These are phyloP conservation scores for Bibio marci DNA, from an alignment of 2,888 invertebrate genomes.

Conservation along the genomic window DNA sequence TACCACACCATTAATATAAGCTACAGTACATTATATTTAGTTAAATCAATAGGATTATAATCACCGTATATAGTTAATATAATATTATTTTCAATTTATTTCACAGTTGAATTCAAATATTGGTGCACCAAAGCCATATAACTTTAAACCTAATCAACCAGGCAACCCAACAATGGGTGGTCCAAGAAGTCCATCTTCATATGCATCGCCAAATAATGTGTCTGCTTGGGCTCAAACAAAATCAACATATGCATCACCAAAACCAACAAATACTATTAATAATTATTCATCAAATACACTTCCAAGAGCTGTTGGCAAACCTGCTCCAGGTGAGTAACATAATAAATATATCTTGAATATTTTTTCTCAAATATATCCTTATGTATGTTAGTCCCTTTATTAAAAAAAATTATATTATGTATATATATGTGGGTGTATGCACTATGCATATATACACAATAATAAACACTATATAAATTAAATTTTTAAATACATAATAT, in stretches of 20 bases:
- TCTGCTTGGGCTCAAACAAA: slow-evolving; percentile 11
- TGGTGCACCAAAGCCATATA: slow-evolving; percentile 25
- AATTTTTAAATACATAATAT: not conserved
- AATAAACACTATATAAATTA: not conserved
- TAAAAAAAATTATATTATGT: no score
- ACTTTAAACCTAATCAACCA: slow-evolving; percentile 12
- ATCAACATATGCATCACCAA: slow-evolving; percentile 4
- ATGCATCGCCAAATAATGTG: slow-evolving; percentile 21
- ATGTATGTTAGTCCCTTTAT: no score
- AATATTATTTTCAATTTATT: slow-evolving; percentile 1
- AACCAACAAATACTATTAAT: not conserved
- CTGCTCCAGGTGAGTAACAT: slow-evolving; percentile 5
- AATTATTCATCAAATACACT: slow-evolving; percentile 24
- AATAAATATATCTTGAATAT: no score
- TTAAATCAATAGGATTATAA: no score
- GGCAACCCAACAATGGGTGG: slow-evolving; percentile 11
- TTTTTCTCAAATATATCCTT: no score
- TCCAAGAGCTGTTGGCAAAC: slow-evolving; percentile 18
- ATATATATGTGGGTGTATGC: not conserved
- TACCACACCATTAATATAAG: no score
- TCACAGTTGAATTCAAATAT: slow-evolving; percentile 20
- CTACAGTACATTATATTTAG: not conserved
- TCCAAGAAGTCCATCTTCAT: slow-evolving; percentile 16
- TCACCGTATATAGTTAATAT: no score
- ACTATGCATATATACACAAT: not conserved